phyloP scores from a whole-genome alignment of 2,797 vertebrate genomes.

The Notamacropus eugenii region DNA sequence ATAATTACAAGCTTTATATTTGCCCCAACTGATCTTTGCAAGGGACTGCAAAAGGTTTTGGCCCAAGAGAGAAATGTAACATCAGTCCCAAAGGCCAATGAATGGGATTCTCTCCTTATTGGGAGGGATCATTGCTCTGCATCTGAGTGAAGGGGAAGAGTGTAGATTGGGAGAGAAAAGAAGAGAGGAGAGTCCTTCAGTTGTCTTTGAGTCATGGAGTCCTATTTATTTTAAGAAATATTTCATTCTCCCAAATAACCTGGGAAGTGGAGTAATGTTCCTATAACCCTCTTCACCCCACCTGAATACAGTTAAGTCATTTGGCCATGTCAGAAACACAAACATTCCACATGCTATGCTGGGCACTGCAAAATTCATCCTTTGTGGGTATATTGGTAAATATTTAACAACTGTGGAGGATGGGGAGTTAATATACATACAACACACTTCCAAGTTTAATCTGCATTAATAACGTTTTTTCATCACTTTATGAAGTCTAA shows the following conservation, averaged over 20 bases:
- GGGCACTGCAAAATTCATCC: not conserved
- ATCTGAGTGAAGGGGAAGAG: not conserved
- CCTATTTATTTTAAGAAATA: not conserved
- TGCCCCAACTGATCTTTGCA: not conserved
- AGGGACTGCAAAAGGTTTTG: not conserved
- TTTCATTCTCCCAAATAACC: not conserved
- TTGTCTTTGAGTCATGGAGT: not conserved
- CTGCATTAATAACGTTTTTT: not conserved
- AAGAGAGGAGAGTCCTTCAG: not conserved
- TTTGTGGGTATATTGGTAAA: not conserved
- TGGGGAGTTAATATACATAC: not conserved
- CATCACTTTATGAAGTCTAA: not conserved
- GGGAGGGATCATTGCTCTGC: not conserved
- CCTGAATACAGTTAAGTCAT: no score
- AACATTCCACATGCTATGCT: not conserved
- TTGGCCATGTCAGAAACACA: not conserved
- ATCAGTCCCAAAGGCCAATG: not conserved
- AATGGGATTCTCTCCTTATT: not conserved
- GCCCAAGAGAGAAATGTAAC: not conserved
- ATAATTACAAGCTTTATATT: not conserved
- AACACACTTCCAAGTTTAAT: not conserved
- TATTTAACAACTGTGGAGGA: not conserved
- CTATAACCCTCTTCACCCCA: not conserved
- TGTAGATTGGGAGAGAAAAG: not conserved
- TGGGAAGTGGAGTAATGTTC: not conserved